These are phyloP conservation scores for Myopa tessellatipennis DNA, from an alignment of 2,888 invertebrate species.

Conservation along the genomic window DNA sequence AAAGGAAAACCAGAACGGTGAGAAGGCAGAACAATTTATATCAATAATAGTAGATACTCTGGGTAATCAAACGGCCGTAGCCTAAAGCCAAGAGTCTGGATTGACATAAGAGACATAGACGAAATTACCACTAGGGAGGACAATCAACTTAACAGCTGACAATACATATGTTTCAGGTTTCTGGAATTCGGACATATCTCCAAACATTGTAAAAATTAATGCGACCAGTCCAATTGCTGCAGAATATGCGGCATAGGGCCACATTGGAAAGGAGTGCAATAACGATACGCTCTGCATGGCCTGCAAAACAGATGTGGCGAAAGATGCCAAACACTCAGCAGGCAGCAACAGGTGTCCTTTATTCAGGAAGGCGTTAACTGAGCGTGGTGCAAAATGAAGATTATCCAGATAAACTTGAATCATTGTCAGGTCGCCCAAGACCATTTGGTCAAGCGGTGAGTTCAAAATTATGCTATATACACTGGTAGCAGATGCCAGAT, in stretches of 20 bases:
- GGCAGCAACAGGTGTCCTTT: background rate
- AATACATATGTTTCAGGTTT: background rate
- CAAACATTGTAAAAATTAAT: background rate
- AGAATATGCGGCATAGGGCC: background rate
- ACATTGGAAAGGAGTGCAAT: background rate
- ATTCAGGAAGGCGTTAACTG: background rate
- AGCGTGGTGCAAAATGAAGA: background rate
- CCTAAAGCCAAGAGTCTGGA: too few relatives aligned
- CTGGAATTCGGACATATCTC: background rate
- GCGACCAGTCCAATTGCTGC: background rate
- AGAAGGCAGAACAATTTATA: too few relatives aligned
- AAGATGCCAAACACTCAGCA: background rate
- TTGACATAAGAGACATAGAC: constrained; percentile 11
- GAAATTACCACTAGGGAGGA: constrained; percentile 20
- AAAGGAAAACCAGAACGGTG: too few relatives aligned
- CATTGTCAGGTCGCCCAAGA: background rate
- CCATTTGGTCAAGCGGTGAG: background rate
- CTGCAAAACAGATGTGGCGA: background rate
- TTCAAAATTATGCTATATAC: background rate
- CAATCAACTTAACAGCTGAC: background rate
- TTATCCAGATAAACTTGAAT: background rate
- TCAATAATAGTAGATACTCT: too few relatives aligned
- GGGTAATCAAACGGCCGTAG: too few relatives aligned
- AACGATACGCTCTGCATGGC: background rate
- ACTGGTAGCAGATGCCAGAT: too few relatives aligned